These are phyloP conservation scores for Mareca penelope DNA, from an alignment of 2,797 vertebrate genomes.

Conservation along the genomic window DNA sequence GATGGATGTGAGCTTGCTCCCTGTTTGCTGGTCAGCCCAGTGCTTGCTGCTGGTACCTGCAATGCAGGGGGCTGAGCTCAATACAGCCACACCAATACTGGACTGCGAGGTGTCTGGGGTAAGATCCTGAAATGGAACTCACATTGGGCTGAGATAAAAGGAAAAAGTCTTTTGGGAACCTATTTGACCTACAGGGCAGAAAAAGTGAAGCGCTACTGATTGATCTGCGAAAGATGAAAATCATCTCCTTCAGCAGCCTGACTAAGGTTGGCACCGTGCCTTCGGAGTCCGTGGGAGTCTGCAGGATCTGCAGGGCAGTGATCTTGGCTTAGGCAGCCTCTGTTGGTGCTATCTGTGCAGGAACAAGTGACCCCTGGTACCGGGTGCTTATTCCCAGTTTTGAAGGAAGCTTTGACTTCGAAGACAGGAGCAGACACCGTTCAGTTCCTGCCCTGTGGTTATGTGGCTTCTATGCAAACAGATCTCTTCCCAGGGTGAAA, in stretches of 20 bases:
- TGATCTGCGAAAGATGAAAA: neutral
- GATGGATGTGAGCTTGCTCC: neutral
- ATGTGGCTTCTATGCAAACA: neutral
- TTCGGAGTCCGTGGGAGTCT: neutral
- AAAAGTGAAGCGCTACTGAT: neutral
- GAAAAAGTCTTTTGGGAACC: neutral
- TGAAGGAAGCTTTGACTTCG: neutral
- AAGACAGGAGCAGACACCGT: neutral
- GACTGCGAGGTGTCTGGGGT: neutral
- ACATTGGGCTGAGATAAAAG: neutral
- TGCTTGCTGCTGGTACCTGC: neutral
- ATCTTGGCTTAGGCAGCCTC: neutral
- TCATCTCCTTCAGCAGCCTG: neutral
- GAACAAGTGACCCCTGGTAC: neutral
- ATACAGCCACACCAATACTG: rapidly evolving
- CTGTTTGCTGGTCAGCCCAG: neutral
- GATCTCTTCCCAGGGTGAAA: neutral
- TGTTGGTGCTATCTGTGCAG: neutral
- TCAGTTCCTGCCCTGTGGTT: neutral
- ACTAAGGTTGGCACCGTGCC: neutral
- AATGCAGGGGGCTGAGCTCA: constrained; percentile 13
- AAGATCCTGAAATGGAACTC: neutral
- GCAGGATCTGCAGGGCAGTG: neutral
- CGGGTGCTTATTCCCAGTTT: neutral
- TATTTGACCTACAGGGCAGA: neutral